Conservation (phyloP, 2,113 vertebrate species). For the human (Homo sapiens) region GRCh38 chr13:21712501-21713000, state of each 20-base stretch:
- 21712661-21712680: background rate
- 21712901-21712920: background rate
- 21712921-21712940: background rate
- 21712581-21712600: background rate
- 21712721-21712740: background rate
- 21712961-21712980: background rate
- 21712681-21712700: background rate
- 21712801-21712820: background rate
- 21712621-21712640: background rate
- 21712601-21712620: background rate
- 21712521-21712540: background rate
- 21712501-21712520: background rate
- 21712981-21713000: background rate
- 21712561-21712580: background rate
- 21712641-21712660: background rate
- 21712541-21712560: background rate
- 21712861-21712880: background rate
- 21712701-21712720: background rate
- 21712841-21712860: background rate
- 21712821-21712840: background rate
- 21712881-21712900: background rate
- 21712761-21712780: background rate
- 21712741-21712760: background rate
- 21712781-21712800: background rate
- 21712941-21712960: background rate